Evolutionary conservation across 2,113 vertebrate species (phyloP), one percentile per base, ranked within the genome.

Genomic region (Lophius piscatorius): DNA sequence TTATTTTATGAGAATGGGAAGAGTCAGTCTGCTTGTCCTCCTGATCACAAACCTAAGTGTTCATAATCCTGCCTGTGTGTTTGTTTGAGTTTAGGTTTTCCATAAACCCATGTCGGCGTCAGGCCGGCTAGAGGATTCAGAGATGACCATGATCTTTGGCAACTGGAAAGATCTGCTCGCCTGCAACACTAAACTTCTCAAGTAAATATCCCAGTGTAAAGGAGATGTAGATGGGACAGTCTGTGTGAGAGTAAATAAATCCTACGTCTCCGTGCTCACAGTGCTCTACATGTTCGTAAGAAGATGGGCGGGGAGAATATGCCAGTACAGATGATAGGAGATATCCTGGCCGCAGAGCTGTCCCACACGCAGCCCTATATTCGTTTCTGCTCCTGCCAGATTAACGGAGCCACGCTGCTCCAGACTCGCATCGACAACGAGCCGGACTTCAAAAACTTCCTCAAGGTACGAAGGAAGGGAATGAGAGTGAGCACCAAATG

Each of bases 121-220:
- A 0, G 94, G 95, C 16, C 91, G 91, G 18, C 84, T 99, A 44
- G 92, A 81, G 0, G 94, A 96, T 23, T 66, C 83, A 24, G 97
- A 99, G 75, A 95, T 96, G 94, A 59, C 69, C 40, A 87, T 95
- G 88, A 95, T 99, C 76, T 99, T 99, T 71, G 94, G 95, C 36
- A 98, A 99, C 92, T 99, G 97, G 97, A 94, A 94, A 38, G 97
- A 99, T 12, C 94, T 99, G 68, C 94, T 96, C 63, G 85, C 90
- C 84, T 95, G 94, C 63, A 99, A 95, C 84, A 94, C 91, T 0
- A 96, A 95, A 75, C 74, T 98, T 42, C 82, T 95, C 20, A 97
- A 95, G 97, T 98, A 89, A 93, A 5, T 31, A 47, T 14, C 22
- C 14, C 18, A 7, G 11, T 58, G 23, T 34, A 11, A 23, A n/a